Conservation (phyloP, 2,797 vertebrate species). For the Glossophaga mutica region DNA sequence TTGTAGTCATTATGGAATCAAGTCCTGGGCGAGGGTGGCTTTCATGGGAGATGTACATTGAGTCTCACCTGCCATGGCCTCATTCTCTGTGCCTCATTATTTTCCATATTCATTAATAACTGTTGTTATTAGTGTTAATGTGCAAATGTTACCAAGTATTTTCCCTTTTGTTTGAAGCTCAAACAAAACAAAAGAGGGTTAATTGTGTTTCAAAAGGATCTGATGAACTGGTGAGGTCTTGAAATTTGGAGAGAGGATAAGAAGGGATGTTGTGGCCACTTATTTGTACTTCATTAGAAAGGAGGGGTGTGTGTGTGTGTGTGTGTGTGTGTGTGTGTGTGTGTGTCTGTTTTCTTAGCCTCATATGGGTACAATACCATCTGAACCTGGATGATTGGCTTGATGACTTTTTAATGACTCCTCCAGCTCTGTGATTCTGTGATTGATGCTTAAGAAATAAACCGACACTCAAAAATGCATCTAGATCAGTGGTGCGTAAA, state of each 20-base stretch:
- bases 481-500: not conserved
- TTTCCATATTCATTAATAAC: constrained; percentile 1
- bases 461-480: not conserved
- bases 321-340: too few species aligned
- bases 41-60: not conserved
- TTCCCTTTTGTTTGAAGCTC: not conserved
- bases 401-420: not conserved
- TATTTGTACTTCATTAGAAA: not conserved
- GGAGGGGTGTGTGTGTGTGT: not conserved
- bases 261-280: not conserved
- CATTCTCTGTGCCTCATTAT: not conserved
- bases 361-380: not conserved
- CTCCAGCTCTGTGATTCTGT: not conserved
- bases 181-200: not conserved
- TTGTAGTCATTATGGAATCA: not conserved
- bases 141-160: not conserved
- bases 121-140: not conserved
- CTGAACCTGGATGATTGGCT: not conserved
- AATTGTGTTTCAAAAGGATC: not conserved
- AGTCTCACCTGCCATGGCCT: not conserved
- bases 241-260: not conserved
- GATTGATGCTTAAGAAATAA: not conserved
- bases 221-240: not conserved
- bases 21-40: not conserved
- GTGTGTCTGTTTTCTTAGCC: not conserved